phyloP scores from a whole-genome alignment of 2,113 vertebrate genomes.

The Labeo rohita region DNA sequence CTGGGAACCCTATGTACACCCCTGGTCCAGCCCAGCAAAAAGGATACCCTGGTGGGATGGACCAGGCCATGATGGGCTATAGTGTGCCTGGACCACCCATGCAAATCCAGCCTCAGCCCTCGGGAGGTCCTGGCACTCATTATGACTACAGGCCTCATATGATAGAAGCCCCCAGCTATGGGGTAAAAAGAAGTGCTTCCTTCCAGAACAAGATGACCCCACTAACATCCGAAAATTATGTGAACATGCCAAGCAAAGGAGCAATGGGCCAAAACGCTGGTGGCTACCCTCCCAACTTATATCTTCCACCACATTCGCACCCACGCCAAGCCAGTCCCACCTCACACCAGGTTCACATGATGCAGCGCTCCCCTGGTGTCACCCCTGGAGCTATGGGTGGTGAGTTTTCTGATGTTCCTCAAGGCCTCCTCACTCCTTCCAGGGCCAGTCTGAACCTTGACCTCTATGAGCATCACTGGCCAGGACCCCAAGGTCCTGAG shows the following conservation, averaged over 20 bases:
- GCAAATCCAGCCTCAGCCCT: slow-evolving; percentile 81
- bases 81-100: slow-evolving; percentile 80
- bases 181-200: slow-evolving; percentile 91
- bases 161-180: slow-evolving; percentile 84
- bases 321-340: slow-evolving; percentile 88
- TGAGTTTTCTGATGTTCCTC: slow-evolving; percentile 86
- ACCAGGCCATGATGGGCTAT: slow-evolving; percentile 85
- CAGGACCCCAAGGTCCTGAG: slow-evolving; percentile 78
- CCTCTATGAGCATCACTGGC: slow-evolving; percentile 89
- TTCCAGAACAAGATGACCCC: slow-evolving; percentile 91
- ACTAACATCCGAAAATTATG: slow-evolving; percentile 77
- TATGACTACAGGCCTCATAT: slow-evolving; percentile 86
- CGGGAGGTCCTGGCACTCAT: slow-evolving; percentile 78
- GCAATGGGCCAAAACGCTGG: slow-evolving; percentile 77
- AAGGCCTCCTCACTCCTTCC: slow-evolving; percentile 82
- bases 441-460: slow-evolving; percentile 93
- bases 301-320: slow-evolving; percentile 82
- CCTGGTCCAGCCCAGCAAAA: slow-evolving; percentile 79
- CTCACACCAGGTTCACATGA: slow-evolving; percentile 88
- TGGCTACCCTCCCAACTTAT: slow-evolving; percentile 80
- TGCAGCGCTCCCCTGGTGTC: slow-evolving; percentile 78
- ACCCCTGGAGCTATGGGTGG: slow-evolving; percentile 79
- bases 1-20: slow-evolving; percentile 73
- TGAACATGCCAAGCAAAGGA: slow-evolving; percentile 84
- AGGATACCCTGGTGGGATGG: slow-evolving; percentile 81